Evolutionary conservation across 2,888 invertebrate genomes (phyloP).

Genomic region (Catocala nupta): DNA sequence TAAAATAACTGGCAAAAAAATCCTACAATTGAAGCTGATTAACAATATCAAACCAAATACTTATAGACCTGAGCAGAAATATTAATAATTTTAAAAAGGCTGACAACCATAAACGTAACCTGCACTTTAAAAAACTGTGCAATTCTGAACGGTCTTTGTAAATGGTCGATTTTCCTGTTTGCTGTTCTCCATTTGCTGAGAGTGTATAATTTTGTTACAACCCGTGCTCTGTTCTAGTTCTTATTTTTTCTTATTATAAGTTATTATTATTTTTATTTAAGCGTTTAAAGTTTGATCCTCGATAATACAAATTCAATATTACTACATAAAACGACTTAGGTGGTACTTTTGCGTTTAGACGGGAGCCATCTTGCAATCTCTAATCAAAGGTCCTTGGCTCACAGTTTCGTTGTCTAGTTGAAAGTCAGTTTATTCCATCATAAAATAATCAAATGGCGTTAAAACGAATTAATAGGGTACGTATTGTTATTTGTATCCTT

Average conservation of each 20-base stretch:
- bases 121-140: constrained; percentile 41
- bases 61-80: constrained; percentile 14
- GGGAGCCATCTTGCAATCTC: constrained; percentile 95
- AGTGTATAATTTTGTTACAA: constrained; percentile 80
- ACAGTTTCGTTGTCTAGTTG: constrained; percentile 94
- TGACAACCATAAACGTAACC: constrained; percentile 40
- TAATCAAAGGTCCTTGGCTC: constrained; percentile 95
- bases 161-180: constrained; percentile 87
- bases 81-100: constrained; percentile 32
- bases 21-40: background rate
- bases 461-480: constrained; percentile 98
- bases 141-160: constrained; percentile 75
- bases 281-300: constrained; percentile 71
- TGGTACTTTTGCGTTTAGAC: constrained; percentile 92
- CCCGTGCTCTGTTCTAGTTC: constrained; percentile 76
- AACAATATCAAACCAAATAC: background rate
- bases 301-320: constrained; percentile 70
- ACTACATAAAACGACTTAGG: constrained; percentile 89
- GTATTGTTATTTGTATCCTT: constrained; percentile 78
- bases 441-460: constrained; percentile 95
- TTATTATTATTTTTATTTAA: constrained; percentile 81
- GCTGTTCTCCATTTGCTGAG: constrained; percentile 82
- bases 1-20: constrained; percentile 16
- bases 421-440: constrained; percentile 92
- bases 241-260: constrained; percentile 81